These are phyloP conservation scores for Dolichotis patagonum DNA, from an alignment of 2,113 vertebrate genomes.

Conservation along the genomic window DNA sequence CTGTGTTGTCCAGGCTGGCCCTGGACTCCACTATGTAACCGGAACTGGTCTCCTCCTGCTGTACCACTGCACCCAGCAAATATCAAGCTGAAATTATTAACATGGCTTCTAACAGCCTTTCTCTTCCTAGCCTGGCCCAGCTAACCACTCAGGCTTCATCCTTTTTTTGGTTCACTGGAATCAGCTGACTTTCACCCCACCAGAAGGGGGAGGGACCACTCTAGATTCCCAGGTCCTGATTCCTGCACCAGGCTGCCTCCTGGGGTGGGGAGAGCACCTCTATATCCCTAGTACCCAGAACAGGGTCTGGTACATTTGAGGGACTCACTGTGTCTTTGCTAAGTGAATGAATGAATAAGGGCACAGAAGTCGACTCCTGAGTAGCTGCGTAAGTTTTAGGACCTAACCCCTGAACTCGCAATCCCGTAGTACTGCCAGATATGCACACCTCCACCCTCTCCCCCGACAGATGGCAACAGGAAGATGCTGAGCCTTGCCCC, in stretches of 20 bases:
- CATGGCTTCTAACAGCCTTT: not conserved
- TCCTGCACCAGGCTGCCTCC: not conserved
- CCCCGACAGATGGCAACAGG: slow-evolving; percentile 25
- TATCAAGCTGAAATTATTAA: not conserved
- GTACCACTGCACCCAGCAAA: not conserved
- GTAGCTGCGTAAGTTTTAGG: not conserved
- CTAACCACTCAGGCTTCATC: not conserved
- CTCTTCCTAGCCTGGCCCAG: not conserved
- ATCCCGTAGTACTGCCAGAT: not conserved
- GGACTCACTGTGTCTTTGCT: not conserved
- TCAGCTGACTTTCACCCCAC: not conserved
- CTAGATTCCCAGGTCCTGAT: not conserved
- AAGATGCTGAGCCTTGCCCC: not conserved
- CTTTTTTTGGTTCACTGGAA: not conserved
- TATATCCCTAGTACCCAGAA: not conserved
- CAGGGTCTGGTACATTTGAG: not conserved
- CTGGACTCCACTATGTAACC: not conserved
- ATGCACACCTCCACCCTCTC: not conserved
- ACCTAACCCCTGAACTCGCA: slow-evolving; percentile 11
- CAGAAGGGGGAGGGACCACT: not conserved
- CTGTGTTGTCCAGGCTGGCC: not conserved
- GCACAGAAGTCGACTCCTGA: not conserved
- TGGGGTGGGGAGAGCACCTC: not conserved
- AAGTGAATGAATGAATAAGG: not conserved
- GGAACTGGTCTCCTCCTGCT: not conserved